Percentiles rank a stretch among this genome's conserved stretches.
Evolutionary conservation across 64 coral and sea anemone genomes (phyloP).

Genomic region (Exaiptasia diaphana): DNA sequence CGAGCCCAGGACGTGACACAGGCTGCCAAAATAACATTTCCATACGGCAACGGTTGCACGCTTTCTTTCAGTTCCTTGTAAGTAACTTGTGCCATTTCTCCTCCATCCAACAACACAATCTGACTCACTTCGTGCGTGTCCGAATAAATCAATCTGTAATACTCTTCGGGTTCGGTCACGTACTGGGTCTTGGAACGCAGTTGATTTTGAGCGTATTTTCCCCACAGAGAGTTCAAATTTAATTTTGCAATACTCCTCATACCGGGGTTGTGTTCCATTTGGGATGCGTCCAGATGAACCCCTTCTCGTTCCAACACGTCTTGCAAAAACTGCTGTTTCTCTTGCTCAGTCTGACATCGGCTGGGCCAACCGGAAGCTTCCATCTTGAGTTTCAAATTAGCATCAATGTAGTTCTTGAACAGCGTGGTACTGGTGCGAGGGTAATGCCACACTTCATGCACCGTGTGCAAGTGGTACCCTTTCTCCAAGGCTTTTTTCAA

Average conservation of each 20-base stretch:
- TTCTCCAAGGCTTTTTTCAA: not conserved
- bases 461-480: not conserved
- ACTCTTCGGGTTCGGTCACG: not conserved
- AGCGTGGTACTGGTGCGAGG: not conserved
- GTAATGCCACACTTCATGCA: conserved; percentile 1
- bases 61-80: not conserved
- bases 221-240: conserved; percentile 7
- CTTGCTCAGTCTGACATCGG: not conserved
- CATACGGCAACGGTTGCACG: not conserved
- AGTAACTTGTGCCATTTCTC: not conserved
- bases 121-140: not conserved
- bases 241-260: not conserved
- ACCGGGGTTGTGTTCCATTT: not conserved
- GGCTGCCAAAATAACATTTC: conserved; percentile 5
- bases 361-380: not conserved
- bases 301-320: not conserved
- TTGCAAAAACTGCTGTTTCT: not conserved
- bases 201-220: not conserved
- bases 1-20: conserved; percentile 6
- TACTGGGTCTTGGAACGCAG: not conserved
- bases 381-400: not conserved
- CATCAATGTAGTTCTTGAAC: not conserved
- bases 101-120: not conserved
- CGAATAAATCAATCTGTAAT: not conserved
- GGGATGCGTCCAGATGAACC: not conserved